Conservation (phyloP, 2,888 invertebrate genomes). For the Coenonympha arcania region DNA sequence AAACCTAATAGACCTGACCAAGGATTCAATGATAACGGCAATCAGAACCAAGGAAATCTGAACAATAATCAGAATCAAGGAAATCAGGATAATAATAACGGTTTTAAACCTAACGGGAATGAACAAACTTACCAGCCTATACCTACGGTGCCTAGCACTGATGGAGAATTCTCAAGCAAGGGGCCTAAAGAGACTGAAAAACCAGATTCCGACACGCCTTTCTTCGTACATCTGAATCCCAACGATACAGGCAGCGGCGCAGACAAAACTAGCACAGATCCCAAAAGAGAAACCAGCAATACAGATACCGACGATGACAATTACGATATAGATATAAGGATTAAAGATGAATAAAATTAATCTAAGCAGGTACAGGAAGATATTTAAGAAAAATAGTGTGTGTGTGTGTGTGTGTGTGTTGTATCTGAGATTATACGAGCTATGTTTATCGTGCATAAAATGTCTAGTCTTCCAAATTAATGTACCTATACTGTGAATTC, state of each 20-base stretch:
- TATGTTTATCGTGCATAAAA: too few species aligned
- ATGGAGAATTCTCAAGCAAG: not conserved
- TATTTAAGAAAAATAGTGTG: not conserved
- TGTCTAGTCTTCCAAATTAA: too few species aligned
- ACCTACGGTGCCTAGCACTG: not conserved
- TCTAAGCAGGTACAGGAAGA: not conserved
- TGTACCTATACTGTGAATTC: too few species aligned
- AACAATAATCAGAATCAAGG: not conserved
- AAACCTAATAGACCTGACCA: constrained; percentile 6
- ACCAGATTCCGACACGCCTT: constrained; percentile 41
- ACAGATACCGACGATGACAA: constrained; percentile 43
- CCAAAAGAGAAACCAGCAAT: constrained; percentile 50
- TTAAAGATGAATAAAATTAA: constrained; percentile 35
- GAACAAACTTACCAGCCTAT: not conserved
- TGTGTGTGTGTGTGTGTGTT: too few species aligned
- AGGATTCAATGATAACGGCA: not conserved
- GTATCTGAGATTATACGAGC: too few species aligned
- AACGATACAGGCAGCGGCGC: constrained; percentile 42
- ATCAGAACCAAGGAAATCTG: not conserved
- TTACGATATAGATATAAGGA: constrained; percentile 50
- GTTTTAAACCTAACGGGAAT: not conserved
- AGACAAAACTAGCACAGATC: constrained; percentile 39
- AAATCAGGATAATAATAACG: constrained; percentile 5
- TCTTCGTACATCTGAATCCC: constrained; percentile 51
- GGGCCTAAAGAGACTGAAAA: constrained; percentile 28